phyloP scores from a whole-genome alignment of 2,797 vertebrate species.

The Oryzias dopingdopingensis region DNA sequence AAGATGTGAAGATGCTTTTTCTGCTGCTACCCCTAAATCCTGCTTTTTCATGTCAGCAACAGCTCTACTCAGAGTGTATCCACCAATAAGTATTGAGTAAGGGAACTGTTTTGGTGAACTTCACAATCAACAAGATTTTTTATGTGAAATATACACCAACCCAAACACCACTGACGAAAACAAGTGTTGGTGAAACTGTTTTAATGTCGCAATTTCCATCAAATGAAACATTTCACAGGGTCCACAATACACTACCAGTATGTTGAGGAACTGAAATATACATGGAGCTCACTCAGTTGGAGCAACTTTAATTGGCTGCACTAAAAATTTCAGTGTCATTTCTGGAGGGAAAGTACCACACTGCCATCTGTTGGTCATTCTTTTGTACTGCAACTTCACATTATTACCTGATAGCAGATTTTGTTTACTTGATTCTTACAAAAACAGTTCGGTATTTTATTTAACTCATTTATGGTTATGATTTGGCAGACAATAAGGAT shows the following conservation, averaged over 20 bases:
- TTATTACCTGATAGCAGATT: background rate
- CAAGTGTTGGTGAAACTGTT: constrained; percentile 6
- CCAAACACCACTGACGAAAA: background rate
- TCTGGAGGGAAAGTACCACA: constrained; percentile 49
- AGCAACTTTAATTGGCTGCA: constrained; percentile 54
- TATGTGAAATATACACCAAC: background rate
- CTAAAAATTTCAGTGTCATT: constrained; percentile 50
- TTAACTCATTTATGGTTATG: constrained; percentile 26
- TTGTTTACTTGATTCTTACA: background rate
- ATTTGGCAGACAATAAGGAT: constrained; percentile 35
- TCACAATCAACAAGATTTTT: constrained; percentile 32
- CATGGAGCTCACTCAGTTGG: constrained; percentile 40
- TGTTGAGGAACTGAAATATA: constrained; percentile 50
- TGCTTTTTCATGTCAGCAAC: constrained; percentile 24
- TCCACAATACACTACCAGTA: constrained; percentile 24
- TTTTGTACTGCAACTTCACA: constrained; percentile 12
- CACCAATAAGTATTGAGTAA: background rate
- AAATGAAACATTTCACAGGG: constrained; percentile 21
- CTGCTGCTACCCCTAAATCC: constrained; percentile 11
- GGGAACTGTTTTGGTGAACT: constrained; percentile 1
- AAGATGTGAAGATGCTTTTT: constrained; percentile 21
- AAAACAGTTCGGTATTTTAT: background rate
- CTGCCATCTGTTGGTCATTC: constrained; percentile 64
- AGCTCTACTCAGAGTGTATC: constrained; percentile 12
- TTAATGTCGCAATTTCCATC: constrained; percentile 31